Evolutionary conservation across 2,888 invertebrate genomes (phyloP).

Genomic region (Magallana nippona): DNA sequence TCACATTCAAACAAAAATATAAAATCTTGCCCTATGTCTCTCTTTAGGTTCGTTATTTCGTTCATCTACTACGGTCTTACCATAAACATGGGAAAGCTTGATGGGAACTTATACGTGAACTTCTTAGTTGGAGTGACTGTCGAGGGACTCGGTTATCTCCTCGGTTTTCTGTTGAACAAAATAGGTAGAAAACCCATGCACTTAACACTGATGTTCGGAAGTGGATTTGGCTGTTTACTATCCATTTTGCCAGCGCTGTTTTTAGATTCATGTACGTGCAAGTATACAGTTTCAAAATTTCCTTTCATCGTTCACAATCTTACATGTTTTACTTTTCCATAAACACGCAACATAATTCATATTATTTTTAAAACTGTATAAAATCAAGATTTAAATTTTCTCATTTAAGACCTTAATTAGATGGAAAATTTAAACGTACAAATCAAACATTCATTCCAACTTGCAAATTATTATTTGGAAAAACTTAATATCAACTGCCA

Average conservation of each 20-base stretch:
- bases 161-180: conserved; percentile 14
- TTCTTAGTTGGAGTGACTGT: not conserved
- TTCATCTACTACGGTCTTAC: conserved; percentile 32
- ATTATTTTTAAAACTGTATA: too few species aligned
- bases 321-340: too few species aligned
- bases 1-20: too few species aligned
- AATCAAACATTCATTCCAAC: too few species aligned
- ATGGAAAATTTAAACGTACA: too few species aligned
- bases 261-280: conserved; percentile 4
- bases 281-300: not conserved
- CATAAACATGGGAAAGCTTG: conserved; percentile 25
- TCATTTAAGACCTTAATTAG: too few species aligned
- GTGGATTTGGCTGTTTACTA: conserved; percentile 1
- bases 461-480: too few species aligned
- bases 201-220: conserved; percentile 1
- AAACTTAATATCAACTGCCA: too few species aligned
- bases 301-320: too few species aligned
- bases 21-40: not conserved
- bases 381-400: too few species aligned
- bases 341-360: too few species aligned
- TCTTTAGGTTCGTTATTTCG: conserved; percentile 18
- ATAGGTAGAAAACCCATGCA: conserved; percentile 30
- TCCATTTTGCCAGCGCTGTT: not conserved
- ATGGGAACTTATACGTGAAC: conserved; percentile 1
- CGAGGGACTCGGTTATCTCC: conserved; percentile 1